These are phyloP conservation scores for Abrostola tripartita DNA, from an alignment of 2,888 invertebrate species.

Conservation along the genomic window DNA sequence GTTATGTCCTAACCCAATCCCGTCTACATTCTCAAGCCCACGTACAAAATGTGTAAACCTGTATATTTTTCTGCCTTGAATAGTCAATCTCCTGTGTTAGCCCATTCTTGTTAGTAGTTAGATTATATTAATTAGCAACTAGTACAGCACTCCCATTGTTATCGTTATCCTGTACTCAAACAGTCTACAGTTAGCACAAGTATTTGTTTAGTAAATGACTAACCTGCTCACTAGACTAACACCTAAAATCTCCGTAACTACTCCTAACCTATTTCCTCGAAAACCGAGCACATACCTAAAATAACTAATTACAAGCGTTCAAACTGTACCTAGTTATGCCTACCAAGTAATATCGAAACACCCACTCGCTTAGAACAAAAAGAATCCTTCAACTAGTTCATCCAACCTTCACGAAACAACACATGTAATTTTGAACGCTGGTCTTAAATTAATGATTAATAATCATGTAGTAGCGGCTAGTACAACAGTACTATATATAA, in stretches of 20 bases:
- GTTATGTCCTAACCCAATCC: not conserved
- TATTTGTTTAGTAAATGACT: not conserved
- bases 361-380: not conserved
- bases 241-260: not conserved
- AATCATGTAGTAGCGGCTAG: conserved; percentile 18
- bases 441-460: conserved; percentile 32
- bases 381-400: not conserved
- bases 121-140: not conserved
- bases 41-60: conserved; percentile 1
- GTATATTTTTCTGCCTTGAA: conserved; percentile 1
- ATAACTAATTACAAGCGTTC: not conserved
- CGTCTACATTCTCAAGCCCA: not conserved
- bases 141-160: not conserved
- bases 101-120: not conserved
- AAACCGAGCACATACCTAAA: not conserved
- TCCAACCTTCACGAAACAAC: not conserved
- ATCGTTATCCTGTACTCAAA: not conserved
- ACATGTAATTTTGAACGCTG: conserved; percentile 4
- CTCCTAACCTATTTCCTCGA: not conserved
- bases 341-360: not conserved
- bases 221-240: not conserved
- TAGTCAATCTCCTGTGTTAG: not conserved
- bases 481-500: conserved; percentile 18
- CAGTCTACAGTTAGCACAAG: not conserved
- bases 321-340: not conserved